A percentile compares a stretch with the other conserved stretches of the same genome.
Conservation (phyloP, 1,140 invertebrate species). For the Triops longicaudatus region DNA sequence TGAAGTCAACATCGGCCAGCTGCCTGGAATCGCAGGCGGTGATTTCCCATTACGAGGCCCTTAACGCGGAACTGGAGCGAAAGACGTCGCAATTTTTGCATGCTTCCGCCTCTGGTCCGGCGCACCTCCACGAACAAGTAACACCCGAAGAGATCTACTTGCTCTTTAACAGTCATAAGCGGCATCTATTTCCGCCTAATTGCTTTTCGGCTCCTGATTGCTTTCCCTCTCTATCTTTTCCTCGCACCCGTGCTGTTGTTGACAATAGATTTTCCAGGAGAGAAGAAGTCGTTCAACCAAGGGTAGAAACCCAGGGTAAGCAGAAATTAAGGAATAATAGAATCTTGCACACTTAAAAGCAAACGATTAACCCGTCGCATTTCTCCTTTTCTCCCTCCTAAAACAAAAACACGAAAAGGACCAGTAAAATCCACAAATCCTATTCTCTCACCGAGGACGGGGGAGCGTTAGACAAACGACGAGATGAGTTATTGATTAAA, state of each 20-base stretch:
- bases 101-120: background rate
- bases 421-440: slow-evolving; percentile 12
- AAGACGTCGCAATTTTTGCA: slow-evolving; percentile 8
- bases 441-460: background rate
- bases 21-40: slow-evolving; percentile 9
- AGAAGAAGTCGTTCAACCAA: background rate
- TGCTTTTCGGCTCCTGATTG: background rate
- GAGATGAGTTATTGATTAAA: slow-evolving; percentile 13
- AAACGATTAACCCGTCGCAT: background rate
- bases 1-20: slow-evolving; percentile 14
- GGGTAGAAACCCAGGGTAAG: background rate
- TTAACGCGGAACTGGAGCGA: slow-evolving; percentile 14
- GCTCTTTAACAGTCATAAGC: slow-evolving; percentile 1
- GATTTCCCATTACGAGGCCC: slow-evolving; percentile 9
- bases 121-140: slow-evolving; percentile 6
- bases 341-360: background rate
- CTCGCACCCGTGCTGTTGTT: background rate
- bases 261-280: background rate
- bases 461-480: background rate
- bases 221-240: background rate
- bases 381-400: background rate
- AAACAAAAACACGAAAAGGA: background rate
- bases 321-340: background rate
- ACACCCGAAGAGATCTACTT: background rate
- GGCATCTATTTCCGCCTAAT: background rate